Evolutionary conservation across 2,113 vertebrate species (phyloP), one percentile per base, ranked within the genome.

Genomic region (Pomatorhinus ruficollis): DNA sequence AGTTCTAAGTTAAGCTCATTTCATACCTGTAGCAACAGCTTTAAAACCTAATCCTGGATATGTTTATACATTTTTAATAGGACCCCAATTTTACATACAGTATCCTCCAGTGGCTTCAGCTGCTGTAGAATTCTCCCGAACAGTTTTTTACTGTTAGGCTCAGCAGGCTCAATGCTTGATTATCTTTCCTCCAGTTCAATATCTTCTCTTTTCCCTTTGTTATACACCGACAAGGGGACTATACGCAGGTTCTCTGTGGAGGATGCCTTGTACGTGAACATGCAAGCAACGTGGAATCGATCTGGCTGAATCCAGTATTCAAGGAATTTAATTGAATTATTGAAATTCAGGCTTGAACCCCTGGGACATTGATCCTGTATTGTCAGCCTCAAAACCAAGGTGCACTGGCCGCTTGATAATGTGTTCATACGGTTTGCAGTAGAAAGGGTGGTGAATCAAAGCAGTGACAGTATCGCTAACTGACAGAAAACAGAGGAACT

Each of bases 261-360:
- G 83, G 78, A 76, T 93, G 90, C 42, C 79, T 95, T 40, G 5
- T 75, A 91, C 8, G 10, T 87, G 44, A 97, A 97, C 75, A 57
- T 97, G 97, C 75, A 86, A 95, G 95, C 86, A 97, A 95, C 96
- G 94, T 90, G 52, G 90, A 96, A 97, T 96, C 33, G 11, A 97
- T 96, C 97, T 97, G 92, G 91, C 50, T 90, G 85, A 92, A 97
- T 97, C 95, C 86, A 47, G 33, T 95, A 96, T 95, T 96, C 97
- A 95, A 95, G 89, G 84, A 96, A 97, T 97, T 97, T 97, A 97
- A 98, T 93, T 98, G 96, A 97, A 97, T 97, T 98, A 97, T 97
- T 98, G 97, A 98, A 97, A 98, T 98, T 96, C 97, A 96, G 87
- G 40, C 83, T 83, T 93, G 93, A 66, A 93, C 94, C 96, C 95